Percentiles rank a stretch among this genome's conserved stretches.
phyloP scores from a whole-genome alignment of 2,797 vertebrate species.

The Cetoscarus ocellatus region DNA sequence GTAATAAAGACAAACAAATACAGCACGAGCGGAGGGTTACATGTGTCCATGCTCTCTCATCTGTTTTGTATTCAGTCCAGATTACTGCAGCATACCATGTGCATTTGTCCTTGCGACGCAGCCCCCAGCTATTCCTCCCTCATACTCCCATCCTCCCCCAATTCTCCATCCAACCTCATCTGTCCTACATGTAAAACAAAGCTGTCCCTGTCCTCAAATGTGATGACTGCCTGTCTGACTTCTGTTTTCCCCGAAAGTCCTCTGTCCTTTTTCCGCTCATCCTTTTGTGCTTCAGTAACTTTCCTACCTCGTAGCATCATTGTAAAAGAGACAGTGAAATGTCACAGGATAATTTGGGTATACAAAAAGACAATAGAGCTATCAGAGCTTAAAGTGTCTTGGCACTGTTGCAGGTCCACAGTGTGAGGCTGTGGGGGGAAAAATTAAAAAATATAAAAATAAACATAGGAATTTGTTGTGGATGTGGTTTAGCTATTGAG shows the following conservation, averaged over 20 bases:
- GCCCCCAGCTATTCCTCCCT: constrained; percentile 20
- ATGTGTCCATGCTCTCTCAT: constrained; percentile 33
- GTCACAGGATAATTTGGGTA: constrained; percentile 15
- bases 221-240: constrained; percentile 28
- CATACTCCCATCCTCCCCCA: constrained; percentile 17
- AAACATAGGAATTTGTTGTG: too few relatives aligned
- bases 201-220: constrained; percentile 26
- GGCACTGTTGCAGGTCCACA: too few relatives aligned
- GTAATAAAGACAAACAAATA: constrained; percentile 47
- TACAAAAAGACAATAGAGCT: neutral
- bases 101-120: constrained; percentile 74
- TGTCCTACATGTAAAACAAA: constrained; percentile 40
- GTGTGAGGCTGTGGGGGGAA: too few relatives aligned
- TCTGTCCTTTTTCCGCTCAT: constrained; percentile 29
- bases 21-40: constrained; percentile 19
- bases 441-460: too few relatives aligned
- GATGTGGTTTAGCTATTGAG: too few relatives aligned
- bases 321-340: constrained; percentile 43
- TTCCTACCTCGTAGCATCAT: constrained; percentile 38
- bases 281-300: constrained; percentile 21
- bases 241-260: constrained; percentile 10
- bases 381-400: too few relatives aligned
- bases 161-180: constrained; percentile 36
- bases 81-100: constrained; percentile 73
- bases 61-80: constrained; percentile 73